Evolutionary conservation across 2,113 vertebrate genomes (phyloP).

Genomic region (Epinephelus moara): DNA sequence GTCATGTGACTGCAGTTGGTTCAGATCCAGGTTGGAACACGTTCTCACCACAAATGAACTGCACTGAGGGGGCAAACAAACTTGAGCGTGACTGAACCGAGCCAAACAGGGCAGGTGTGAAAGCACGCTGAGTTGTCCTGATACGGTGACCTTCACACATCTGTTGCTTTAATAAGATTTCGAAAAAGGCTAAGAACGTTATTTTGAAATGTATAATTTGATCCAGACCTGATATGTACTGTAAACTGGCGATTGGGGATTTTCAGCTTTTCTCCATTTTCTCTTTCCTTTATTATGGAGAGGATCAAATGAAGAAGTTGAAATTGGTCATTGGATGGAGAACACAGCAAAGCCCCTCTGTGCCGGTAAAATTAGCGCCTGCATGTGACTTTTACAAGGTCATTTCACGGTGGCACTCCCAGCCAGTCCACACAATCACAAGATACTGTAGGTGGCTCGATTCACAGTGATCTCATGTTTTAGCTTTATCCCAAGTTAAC

Average conservation of each 20-base stretch:
- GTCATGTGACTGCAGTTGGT: too few species aligned
- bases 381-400: constrained; percentile 56
- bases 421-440: constrained; percentile 44
- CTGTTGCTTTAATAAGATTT: constrained; percentile 34
- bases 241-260: constrained; percentile 28
- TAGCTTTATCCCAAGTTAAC: constrained; percentile 49
- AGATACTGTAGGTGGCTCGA: constrained; percentile 43
- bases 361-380: constrained; percentile 48
- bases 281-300: constrained; percentile 30
- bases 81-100: too few species aligned
- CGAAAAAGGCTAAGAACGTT: constrained; percentile 29
- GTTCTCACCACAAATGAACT: too few species aligned
- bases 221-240: constrained; percentile 50
- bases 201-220: constrained; percentile 54
- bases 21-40: too few species aligned
- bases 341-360: constrained; percentile 15
- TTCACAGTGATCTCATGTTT: constrained; percentile 61
- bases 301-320: constrained; percentile 43
- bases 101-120: too few species aligned
- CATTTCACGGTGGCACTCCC: constrained; percentile 38
- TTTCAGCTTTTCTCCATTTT: background rate
- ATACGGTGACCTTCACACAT: constrained; percentile 39
- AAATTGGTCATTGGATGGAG: constrained; percentile 37
- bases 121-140: background rate
- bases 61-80: too few species aligned